Evolutionary conservation across 2,888 invertebrate genomes (phyloP).

Genomic region (Phengaris alcon): DNA sequence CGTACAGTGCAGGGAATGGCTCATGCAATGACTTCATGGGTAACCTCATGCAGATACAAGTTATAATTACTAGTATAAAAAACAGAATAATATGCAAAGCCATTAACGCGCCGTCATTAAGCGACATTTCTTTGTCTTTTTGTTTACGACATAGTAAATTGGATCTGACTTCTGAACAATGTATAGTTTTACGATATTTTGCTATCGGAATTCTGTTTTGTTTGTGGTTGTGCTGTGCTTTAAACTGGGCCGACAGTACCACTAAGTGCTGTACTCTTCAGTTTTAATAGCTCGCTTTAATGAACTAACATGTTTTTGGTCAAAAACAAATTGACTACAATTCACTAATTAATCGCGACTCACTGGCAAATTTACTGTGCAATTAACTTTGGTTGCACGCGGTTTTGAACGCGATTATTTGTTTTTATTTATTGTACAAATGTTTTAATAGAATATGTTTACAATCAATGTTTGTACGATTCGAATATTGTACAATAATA

Average conservation of each 20-base stretch:
- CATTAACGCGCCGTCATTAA: too few relatives aligned
- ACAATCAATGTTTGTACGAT: too few relatives aligned
- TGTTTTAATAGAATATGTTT: not conserved
- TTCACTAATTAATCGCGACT: not conserved
- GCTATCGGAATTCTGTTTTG: not conserved
- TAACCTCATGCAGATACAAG: too few relatives aligned
- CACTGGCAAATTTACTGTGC: conserved; percentile 7
- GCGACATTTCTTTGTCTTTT: too few relatives aligned
- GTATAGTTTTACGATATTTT: not conserved
- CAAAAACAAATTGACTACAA: conserved; percentile 7
- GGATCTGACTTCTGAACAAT: too few relatives aligned
- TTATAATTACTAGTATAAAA: too few relatives aligned
- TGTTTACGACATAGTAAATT: too few relatives aligned
- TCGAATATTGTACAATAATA: too few relatives aligned
- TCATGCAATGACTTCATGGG: too few relatives aligned
- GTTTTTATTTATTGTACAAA: not conserved
- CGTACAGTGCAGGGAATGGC: too few relatives aligned
- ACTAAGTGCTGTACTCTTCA: not conserved
- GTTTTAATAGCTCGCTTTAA: conserved; percentile 8
- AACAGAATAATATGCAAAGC: too few relatives aligned
- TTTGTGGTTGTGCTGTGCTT: not conserved
- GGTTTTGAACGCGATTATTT: conserved; percentile 6
- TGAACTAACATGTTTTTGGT: conserved; percentile 13
- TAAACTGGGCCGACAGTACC: not conserved
- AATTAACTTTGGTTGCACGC: conserved; percentile 8